Percentiles rank a stretch among this genome's conserved stretches.
These are phyloP conservation scores for Mobula hypostoma DNA, from an alignment of 2,113 vertebrate species.

Conservation along the genomic window DNA sequence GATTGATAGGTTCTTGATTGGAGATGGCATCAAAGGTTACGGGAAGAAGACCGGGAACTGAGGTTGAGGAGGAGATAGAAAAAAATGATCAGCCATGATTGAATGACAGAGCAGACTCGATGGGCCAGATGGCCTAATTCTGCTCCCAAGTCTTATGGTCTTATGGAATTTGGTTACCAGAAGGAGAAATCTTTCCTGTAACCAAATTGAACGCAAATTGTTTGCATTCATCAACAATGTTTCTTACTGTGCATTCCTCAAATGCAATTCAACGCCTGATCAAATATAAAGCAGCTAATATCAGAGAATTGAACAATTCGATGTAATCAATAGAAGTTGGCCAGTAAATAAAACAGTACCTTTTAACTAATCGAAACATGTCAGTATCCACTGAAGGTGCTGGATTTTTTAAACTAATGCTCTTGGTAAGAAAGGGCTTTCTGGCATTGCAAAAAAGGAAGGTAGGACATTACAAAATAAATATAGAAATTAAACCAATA, in stretches of 20 bases:
- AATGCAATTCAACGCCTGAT: neutral
- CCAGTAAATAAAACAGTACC: neutral
- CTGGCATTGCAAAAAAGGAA: neutral
- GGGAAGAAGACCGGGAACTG: too few relatives aligned
- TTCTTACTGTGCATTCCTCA: neutral
- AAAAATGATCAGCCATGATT: too few relatives aligned
- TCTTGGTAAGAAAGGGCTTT: neutral
- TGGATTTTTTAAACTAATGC: neutral
- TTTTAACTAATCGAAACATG: neutral
- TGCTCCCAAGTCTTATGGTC: too few relatives aligned
- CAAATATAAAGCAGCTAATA: neutral
- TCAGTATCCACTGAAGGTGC: neutral
- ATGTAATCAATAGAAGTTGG: neutral
- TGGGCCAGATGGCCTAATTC: too few relatives aligned
- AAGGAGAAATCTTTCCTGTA: too few relatives aligned
- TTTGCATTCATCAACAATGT: too few relatives aligned
- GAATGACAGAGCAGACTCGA: too few relatives aligned
- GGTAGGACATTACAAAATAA: neutral
- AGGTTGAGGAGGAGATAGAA: too few relatives aligned
- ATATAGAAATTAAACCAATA: neutral
- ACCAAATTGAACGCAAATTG: too few relatives aligned
- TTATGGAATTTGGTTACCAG: too few relatives aligned
- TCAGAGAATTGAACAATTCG: neutral
- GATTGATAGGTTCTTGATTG: too few relatives aligned
- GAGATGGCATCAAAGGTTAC: too few relatives aligned